Evolutionary conservation across 2,113 vertebrate genomes (phyloP).

Genomic region (Gadus macrocephalus): DNA sequence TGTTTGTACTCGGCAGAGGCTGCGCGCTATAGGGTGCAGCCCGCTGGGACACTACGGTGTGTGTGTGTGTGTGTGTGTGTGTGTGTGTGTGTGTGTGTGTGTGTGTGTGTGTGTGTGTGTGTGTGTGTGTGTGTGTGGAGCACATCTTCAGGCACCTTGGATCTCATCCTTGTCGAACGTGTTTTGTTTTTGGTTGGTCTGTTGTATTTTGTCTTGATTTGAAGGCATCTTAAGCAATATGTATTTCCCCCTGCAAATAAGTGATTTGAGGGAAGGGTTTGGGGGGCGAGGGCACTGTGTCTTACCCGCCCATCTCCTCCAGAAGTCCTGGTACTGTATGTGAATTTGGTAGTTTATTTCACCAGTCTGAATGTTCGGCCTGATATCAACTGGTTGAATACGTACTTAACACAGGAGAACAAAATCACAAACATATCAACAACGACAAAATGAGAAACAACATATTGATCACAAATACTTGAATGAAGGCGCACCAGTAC

Average conservation of each 20-base stretch:
- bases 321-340: slow-evolving; percentile 20
- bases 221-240: slow-evolving; percentile 66
- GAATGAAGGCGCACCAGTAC: slow-evolving; percentile 92
- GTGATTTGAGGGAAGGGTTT: slow-evolving; percentile 49
- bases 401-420: slow-evolving; percentile 70
- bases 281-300: slow-evolving; percentile 25
- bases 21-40: slow-evolving; percentile 23
- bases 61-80: slow-evolving; percentile 5
- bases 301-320: too few relatives aligned
- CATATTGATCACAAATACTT: slow-evolving; percentile 94
- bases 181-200: slow-evolving; percentile 37
- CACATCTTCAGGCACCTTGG: slow-evolving; percentile 56
- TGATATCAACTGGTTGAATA: slow-evolving; percentile 54
- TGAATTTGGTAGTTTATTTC: slow-evolving; percentile 45
- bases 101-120: too few relatives aligned
- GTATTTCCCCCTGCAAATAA: slow-evolving; percentile 63
- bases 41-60: slow-evolving; percentile 23
- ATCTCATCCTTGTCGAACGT: slow-evolving; percentile 56
- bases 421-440: slow-evolving; percentile 76
- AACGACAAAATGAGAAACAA: slow-evolving; percentile 55
- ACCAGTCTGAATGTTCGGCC: slow-evolving; percentile 51
- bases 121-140: slow-evolving; percentile 16
- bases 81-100: too few relatives aligned
- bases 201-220: slow-evolving; percentile 41
- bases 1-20: slow-evolving; percentile 50